Evolutionary conservation across 2,797 vertebrate genomes (phyloP), one percentile per base, ranked within the genome.

Genomic region (Tapirus indicus): DNA sequence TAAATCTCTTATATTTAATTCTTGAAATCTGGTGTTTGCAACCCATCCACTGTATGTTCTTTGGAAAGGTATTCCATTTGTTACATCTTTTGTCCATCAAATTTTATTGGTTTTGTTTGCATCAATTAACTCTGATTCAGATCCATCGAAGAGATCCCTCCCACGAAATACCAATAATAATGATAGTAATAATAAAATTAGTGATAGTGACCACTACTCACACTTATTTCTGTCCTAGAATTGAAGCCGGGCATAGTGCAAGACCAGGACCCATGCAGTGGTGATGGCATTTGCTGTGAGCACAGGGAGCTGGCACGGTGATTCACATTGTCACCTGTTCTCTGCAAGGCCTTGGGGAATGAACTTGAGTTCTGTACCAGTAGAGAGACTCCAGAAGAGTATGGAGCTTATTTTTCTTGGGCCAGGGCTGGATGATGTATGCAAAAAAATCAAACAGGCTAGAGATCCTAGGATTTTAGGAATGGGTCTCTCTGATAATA

Each of bases 61-160:
- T 95, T 95, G 38, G 18, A 75, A 95, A 91, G 29, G 11, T n/a
- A 41, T 95, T 91, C 18, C 14, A 20, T 88, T 94, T 93, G 58
- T 58, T 77, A 77, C 1, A 32, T 10, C 35, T 84, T 90, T 87
- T 35, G 44, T 49, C 49, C 6, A 25, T 89, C n/a, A 75, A 52
- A 62, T 92, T 60, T 71, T 68, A 38, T 52, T 85, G 52, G 0
- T 41, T 93, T 96, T 77, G n/a, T 60, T 69, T 93, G 68, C 1
- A 29, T 66, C 23, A 54, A 12, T 89, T 58, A 91, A 44, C 25
- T 74, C 49, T 78, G 79, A 44, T 93, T 95, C 29, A 86, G 52
- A 56, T 60, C 62, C 75, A 49, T 68, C 58, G 60, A 75, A 62
- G n/a, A 80, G 25, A 18, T 6, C 18, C 3, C 21, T 80, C 2